phyloP scores from a whole-genome alignment of 2,797 vertebrate species.

The Chrosomus eos region DNA sequence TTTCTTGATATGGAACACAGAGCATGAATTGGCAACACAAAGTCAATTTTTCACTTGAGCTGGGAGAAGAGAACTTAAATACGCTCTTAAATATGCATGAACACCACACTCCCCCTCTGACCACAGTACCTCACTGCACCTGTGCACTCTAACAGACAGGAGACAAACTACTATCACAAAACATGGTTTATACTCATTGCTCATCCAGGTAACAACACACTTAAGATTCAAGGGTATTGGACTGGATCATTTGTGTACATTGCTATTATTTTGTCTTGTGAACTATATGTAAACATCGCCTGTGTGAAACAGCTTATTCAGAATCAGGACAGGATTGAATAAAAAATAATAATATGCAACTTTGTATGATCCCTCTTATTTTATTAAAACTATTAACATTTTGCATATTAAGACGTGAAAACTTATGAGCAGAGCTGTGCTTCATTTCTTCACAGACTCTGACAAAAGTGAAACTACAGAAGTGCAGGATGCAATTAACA shows the following conservation, averaged over 20 bases:
- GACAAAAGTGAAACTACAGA: neutral
- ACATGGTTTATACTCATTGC: too few relatives aligned
- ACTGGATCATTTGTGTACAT: too few relatives aligned
- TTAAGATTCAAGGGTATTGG: neutral
- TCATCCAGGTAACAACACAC: too few relatives aligned
- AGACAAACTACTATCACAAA: neutral
- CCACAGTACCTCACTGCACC: too few relatives aligned
- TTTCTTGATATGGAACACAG: too few relatives aligned
- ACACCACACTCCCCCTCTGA: too few relatives aligned
- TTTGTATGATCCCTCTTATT: neutral
- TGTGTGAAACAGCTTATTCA: neutral
- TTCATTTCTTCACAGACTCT: neutral
- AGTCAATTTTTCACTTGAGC: too few relatives aligned
- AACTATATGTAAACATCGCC: neutral
- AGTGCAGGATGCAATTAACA: slow-evolving; percentile 2
- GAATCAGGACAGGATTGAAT: neutral
- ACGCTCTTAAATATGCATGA: too few relatives aligned
- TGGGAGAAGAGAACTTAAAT: too few relatives aligned
- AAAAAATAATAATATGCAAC: neutral
- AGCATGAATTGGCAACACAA: too few relatives aligned
- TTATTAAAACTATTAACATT: neutral
- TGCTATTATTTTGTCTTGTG: too few relatives aligned
- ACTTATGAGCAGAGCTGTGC: neutral
- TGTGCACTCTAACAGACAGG: too few relatives aligned
- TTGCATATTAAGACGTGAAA: neutral